Percentiles rank a stretch among this genome's conserved stretches.
Evolutionary conservation across 2,888 invertebrate genomes (phyloP).

Genomic region (Lasioglossum villosulum): DNA sequence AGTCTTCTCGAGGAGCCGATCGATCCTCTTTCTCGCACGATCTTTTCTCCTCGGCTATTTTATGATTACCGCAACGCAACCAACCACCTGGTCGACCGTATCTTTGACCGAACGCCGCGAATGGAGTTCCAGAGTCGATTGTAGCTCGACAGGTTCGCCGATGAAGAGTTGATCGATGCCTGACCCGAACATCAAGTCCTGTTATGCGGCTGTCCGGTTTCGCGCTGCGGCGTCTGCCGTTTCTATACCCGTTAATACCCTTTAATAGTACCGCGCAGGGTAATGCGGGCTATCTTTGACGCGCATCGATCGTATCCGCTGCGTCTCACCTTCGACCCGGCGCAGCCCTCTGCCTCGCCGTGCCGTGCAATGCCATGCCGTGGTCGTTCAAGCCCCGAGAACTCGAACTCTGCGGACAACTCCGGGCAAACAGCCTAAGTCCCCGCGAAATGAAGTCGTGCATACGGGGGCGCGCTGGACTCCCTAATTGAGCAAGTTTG

Average conservation of each 20-base stretch:
- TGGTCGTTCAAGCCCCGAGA: neutral
- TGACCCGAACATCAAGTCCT: slow-evolving; percentile 4
- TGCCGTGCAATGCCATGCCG: neutral
- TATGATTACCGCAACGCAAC: neutral
- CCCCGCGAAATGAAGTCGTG: slow-evolving; percentile 17
- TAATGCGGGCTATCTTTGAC: slow-evolving; percentile 3
- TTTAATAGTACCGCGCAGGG: neutral
- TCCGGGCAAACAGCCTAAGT: neutral
- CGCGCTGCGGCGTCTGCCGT: neutral
- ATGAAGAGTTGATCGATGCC: slow-evolving; percentile 5
- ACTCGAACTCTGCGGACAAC: neutral
- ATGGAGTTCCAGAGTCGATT: neutral
- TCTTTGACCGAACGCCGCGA: neutral
- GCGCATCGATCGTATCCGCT: slow-evolving; percentile 4
- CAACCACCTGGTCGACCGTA: neutral
- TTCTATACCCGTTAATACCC: slow-evolving; percentile 7
- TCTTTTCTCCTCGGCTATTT: neutral
- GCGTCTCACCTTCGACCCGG: neutral
- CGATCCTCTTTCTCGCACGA: neutral
- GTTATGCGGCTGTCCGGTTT: neutral
- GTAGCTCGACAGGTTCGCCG: neutral
- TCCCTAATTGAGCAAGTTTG: slow-evolving; percentile 81
- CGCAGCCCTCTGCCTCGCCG: neutral
- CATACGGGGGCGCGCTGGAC: slow-evolving; percentile 67
- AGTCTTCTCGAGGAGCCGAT: neutral